A percentile compares a stretch with the other conserved stretches of the same genome.
Evolutionary conservation across 1,140 invertebrate species (phyloP).

Genomic region (Campoletis sonorensis): DNA sequence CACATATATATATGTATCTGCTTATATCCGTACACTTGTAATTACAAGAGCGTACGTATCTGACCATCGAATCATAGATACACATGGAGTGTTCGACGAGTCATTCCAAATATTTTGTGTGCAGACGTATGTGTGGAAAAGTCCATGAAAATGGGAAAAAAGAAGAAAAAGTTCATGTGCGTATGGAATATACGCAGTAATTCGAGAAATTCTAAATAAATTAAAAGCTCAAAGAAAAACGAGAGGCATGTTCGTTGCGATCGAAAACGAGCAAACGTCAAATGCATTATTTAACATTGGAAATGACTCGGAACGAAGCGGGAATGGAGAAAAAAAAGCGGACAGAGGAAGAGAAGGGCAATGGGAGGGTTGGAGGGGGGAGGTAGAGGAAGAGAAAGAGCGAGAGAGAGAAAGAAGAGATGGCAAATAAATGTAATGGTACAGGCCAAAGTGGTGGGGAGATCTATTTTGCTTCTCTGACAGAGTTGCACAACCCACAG

Average conservation of each 20-base stretch:
- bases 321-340: constrained; percentile 5
- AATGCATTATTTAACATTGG: constrained; percentile 55
- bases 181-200: no score
- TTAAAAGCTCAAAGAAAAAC: no score
- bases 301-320: constrained; percentile 44
- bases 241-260: not conserved
- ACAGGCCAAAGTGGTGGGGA: constrained; percentile 36
- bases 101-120: not conserved
- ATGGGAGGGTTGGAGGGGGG: not conserved
- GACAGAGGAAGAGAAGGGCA: not conserved
- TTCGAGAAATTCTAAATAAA: no score
- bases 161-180: no score
- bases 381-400: constrained; percentile 9
- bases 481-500: constrained; percentile 47
- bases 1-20: no score
- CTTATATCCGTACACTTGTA: no score
- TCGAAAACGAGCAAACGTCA: constrained; percentile 31
- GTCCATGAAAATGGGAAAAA: not conserved
- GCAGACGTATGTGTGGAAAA: not conserved
- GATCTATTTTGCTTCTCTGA: constrained; percentile 43
- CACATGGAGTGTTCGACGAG: not conserved
- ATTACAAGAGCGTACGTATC: not conserved
- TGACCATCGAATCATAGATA: not conserved
- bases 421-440: constrained; percentile 12
- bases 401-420: constrained; percentile 4